Evolutionary conservation across 1,140 invertebrate species (phyloP).

Genomic region (Penaeus japonicus): DNA sequence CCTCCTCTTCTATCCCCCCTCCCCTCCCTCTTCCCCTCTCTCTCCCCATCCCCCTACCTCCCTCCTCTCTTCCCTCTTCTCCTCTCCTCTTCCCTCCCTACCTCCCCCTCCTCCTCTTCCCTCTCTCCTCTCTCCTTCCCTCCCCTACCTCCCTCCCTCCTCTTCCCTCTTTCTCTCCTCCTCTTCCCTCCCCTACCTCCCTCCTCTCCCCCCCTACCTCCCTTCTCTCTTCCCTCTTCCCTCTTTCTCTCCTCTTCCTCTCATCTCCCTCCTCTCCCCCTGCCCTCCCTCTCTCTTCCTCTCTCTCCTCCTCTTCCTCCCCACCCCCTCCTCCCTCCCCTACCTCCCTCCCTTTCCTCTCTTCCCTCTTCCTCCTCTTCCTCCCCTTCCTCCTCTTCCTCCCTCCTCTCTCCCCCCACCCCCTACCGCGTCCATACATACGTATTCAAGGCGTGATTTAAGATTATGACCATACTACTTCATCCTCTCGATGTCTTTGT

Average conservation of each 20-base stretch:
- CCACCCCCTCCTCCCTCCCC: not conserved
- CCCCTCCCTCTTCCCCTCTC: not conserved
- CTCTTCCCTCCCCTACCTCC: not conserved
- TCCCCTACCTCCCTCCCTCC: not conserved
- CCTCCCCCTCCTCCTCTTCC: not conserved
- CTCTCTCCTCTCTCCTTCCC: not conserved
- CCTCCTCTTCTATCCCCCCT: not conserved
- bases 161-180: not conserved
- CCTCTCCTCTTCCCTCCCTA: not conserved
- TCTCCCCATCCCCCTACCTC: not conserved
- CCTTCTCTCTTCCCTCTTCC: not conserved
- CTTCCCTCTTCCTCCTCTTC: no score
- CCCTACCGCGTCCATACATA: not conserved
- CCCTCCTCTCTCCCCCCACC: no score
- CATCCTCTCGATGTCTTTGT: not conserved
- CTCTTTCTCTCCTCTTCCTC: not conserved
- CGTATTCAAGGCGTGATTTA: not conserved
- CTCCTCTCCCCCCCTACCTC: not conserved
- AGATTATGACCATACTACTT: not conserved
- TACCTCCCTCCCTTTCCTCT: not conserved
- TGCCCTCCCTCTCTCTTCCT: not conserved
- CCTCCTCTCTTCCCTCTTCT: not conserved
- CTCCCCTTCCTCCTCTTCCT: not conserved
- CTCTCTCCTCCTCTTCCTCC: not conserved
- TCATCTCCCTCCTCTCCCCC: not conserved